phyloP scores from a whole-genome alignment of 2,888 invertebrate genomes.

The Tuberolachnus salignus region DNA sequence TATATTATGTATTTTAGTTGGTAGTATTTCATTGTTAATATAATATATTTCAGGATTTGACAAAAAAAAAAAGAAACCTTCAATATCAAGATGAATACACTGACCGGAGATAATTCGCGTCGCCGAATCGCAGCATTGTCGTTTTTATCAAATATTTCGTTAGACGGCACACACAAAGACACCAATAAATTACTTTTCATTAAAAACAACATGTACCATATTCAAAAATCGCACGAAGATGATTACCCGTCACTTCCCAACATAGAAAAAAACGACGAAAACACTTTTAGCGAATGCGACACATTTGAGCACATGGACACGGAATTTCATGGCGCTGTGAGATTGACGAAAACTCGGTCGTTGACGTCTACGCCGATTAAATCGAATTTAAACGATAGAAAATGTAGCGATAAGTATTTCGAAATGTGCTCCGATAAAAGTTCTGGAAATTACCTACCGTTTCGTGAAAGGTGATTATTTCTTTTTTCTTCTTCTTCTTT shows the following conservation, averaged over 20 bases:
- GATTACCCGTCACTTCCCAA: conserved; percentile 45
- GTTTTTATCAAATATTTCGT: conserved; percentile 92
- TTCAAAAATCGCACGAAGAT: conserved; percentile 28
- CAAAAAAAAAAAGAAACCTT: background rate
- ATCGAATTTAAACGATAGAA: conserved; percentile 20
- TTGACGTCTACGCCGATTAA: conserved; percentile 50
- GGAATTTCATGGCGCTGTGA: conserved; percentile 27
- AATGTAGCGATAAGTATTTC: conserved; percentile 30
- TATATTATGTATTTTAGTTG: background rate
- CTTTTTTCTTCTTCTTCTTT: background rate
- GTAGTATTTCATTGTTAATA: background rate
- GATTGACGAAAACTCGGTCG: conserved; percentile 42
- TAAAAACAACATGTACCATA: conserved; percentile 33
- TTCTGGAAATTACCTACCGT: conserved; percentile 9
- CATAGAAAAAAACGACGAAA: conserved; percentile 41
- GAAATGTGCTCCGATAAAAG: conserved; percentile 17
- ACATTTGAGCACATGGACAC: conserved; percentile 7
- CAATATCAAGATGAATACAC: background rate
- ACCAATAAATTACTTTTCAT: conserved; percentile 50
- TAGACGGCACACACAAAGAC: conserved; percentile 71
- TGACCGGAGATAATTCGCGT: conserved; percentile 58
- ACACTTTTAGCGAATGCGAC: conserved; percentile 39
- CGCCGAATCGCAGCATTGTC: conserved; percentile 89
- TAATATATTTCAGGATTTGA: background rate
- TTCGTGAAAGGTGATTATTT: conserved; percentile 40